Evolutionary conservation across 2,797 vertebrate genomes (phyloP).

Genomic region (Sebastes cheni): DNA sequence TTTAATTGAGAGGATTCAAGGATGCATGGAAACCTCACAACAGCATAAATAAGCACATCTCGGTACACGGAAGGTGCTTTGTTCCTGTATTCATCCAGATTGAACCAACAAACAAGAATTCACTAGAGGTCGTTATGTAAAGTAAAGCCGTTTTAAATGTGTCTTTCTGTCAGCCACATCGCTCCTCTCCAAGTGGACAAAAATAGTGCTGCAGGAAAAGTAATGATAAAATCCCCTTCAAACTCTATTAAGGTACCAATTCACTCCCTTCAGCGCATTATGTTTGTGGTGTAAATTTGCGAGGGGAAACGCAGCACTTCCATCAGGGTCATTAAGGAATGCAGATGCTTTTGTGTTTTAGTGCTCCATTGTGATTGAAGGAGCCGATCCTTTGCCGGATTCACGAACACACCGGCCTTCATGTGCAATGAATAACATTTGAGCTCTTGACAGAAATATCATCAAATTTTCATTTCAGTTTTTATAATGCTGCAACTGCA

Average conservation of each 20-base stretch:
- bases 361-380: conserved; percentile 30
- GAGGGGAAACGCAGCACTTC: conserved; percentile 33
- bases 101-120: conserved; percentile 22
- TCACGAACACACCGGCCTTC: background rate
- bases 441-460: background rate
- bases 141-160: conserved; percentile 12
- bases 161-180: background rate
- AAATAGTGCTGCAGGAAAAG: conserved; percentile 27
- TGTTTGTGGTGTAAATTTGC: conserved; percentile 61
- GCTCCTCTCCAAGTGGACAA: conserved; percentile 8
- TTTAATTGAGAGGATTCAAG: conserved; percentile 34
- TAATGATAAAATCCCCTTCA: conserved; percentile 56
- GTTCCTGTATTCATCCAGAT: background rate
- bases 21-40: conserved; percentile 32
- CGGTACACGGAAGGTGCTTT: background rate
- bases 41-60: conserved; percentile 21
- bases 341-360: conserved; percentile 42
- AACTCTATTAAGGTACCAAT: conserved; percentile 53
- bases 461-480: conserved; percentile 30
- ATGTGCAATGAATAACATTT: conserved; percentile 13
- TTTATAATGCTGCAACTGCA: conserved; percentile 22
- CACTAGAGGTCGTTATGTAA: conserved; percentile 3
- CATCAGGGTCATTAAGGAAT: conserved; percentile 50
- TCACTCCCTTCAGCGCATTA: conserved; percentile 47
- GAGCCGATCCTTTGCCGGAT: background rate